These are phyloP conservation scores for Anarhynchus alexandrinus DNA, from an alignment of 2,113 vertebrate genomes.

Conservation along the genomic window DNA sequence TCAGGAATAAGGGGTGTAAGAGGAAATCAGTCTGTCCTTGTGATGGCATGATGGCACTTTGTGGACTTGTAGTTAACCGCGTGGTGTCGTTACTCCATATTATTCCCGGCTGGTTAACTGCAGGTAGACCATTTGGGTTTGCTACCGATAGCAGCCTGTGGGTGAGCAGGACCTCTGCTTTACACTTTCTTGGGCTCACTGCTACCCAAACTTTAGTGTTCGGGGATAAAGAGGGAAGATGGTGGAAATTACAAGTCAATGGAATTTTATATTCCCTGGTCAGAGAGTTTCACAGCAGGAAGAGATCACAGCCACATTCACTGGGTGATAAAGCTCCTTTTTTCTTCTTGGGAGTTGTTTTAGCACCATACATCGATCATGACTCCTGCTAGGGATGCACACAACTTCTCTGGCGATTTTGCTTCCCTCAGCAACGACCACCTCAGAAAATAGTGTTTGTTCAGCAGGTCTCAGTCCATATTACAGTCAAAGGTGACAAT, in stretches of 20 bases:
- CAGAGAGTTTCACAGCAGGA: background rate
- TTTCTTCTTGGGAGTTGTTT: background rate
- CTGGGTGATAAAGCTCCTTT: background rate
- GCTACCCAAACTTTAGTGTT: background rate
- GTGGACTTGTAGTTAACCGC: background rate
- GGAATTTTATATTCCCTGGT: background rate
- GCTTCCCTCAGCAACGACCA: background rate
- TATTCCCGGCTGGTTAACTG: background rate
- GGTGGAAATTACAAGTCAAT: background rate
- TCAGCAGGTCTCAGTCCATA: background rate
- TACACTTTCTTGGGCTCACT: background rate
- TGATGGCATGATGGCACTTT: background rate
- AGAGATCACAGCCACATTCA: background rate
- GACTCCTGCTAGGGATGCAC: background rate
- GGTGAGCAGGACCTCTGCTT: background rate
- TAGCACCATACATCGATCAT: fast-evolving
- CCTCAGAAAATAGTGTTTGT: background rate
- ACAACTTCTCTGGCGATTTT: background rate
- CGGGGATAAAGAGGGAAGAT: background rate
- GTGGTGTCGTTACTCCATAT: background rate
- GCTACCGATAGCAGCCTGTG: background rate
- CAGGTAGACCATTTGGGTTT: background rate
- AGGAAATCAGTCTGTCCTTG: background rate
- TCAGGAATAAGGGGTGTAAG: background rate
- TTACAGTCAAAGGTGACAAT: background rate